Evolutionary conservation across 2,797 vertebrate species (phyloP).

Genomic region (Neostethus bicornis): DNA sequence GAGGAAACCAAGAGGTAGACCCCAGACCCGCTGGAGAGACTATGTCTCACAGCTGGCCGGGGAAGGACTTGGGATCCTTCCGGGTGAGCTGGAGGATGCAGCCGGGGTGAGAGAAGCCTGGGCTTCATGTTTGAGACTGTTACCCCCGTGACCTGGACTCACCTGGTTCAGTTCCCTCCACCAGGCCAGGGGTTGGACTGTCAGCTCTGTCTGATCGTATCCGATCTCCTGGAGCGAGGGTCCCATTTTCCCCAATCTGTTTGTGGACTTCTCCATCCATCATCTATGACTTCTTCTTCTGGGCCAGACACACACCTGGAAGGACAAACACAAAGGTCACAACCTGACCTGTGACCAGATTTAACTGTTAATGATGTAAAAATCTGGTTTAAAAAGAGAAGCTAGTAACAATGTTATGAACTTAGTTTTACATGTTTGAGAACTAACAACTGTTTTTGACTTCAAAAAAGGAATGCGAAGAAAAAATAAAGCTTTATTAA

Average conservation of each 20-base stretch:
- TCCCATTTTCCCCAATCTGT: slow-evolving; percentile 80
- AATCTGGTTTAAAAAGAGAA: background rate
- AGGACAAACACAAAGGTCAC: slow-evolving; percentile 40
- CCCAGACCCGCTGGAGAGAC: too few relatives aligned
- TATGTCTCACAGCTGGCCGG: too few relatives aligned
- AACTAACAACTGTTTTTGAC: too few relatives aligned
- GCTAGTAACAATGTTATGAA: background rate
- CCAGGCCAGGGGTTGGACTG: slow-evolving; percentile 91
- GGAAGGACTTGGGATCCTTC: too few relatives aligned
- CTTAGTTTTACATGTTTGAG: too few relatives aligned
- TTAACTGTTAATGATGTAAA: background rate
- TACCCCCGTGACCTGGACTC: slow-evolving; percentile 39
- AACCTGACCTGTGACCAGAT: background rate
- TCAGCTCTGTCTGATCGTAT: slow-evolving; percentile 84
- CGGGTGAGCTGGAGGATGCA: too few relatives aligned
- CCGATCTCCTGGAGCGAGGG: slow-evolving; percentile 78
- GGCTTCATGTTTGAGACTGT: too few relatives aligned
- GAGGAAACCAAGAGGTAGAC: too few relatives aligned
- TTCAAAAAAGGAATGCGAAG: background rate
- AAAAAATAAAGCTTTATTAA: background rate
- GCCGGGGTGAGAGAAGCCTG: too few relatives aligned
- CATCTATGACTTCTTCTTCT: slow-evolving; percentile 40
- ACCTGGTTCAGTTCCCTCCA: slow-evolving; percentile 96
- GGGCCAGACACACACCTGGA: slow-evolving; percentile 37
- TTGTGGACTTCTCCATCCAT: slow-evolving; percentile 87